Evolutionary conservation across 2,888 invertebrate genomes (phyloP), one percentile per base, ranked within the genome.

Genomic region (Lissocephala sabroskyi): DNA sequence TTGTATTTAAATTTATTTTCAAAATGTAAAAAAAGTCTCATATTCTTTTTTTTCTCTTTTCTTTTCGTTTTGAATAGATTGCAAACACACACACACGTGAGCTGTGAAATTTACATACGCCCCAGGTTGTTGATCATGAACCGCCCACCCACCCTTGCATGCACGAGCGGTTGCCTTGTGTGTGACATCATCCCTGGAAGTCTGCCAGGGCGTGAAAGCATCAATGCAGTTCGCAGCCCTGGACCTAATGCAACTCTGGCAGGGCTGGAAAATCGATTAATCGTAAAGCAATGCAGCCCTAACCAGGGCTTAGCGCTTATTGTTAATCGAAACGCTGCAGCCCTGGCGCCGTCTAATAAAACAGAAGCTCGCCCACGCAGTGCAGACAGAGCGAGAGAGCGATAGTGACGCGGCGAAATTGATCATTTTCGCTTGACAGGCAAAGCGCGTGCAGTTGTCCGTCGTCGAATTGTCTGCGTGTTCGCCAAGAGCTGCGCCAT

Each of bases 41-140:
- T 42, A 26, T 48, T 10, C n/a, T 42, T 28, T 36, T 46, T 50
- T 18, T 26, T 13, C 9, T 41, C 5, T 26, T 29, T 23, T 9
- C 29, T 39, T 49, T 50, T 33, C 45, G 45, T 35, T 19, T 35
- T 45, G 51, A 50, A 52, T 52, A 52, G 52, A 51, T 52, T 39
- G 52, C 52, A 52, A 51, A 45, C 33, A 39, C 43, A 52, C 50
- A 50, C 52, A 52, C 35, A 52, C 29, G 11, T n/a, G n/a, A n/a
- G 17, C 37, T 19, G 4, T 26, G 6, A 47, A 61, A 57, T 68
- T 68, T 42, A 52, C 63, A 68, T 68, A 66, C 62, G 56, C 52
- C 56, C 56, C 59, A 52, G 65, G 54, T 23, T 47, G 33, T 19
- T 41, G 56, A 56, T 55, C 56, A 56, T 56, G 42, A 55, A 56